Evolutionary conservation across 2,113 vertebrate species (phyloP), one percentile per base, ranked within the genome.

Genomic region (Callospermophilus lateralis): DNA sequence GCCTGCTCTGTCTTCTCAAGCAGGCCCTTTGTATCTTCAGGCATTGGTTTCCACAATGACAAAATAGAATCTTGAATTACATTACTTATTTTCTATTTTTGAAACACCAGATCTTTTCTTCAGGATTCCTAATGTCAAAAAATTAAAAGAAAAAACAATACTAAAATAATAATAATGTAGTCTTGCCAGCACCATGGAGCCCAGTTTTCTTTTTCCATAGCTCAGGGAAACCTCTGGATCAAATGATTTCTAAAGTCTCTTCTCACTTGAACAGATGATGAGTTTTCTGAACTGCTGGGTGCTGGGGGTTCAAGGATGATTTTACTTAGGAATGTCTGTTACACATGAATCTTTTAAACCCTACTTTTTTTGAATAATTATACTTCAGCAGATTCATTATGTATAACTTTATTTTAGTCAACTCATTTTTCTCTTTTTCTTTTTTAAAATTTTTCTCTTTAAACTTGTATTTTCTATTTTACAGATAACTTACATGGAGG

Each of bases 401-500:
- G 55, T 85, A 13, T 68, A 51, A 93, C 6, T 48, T 19, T 55
- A 80, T 61, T 72, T 88, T 45, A 48, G n/a, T 72, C 30, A 72
- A 83, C 45, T 80, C 74, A 63, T 0, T 0, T 93, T 89, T 74
- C 15, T 97, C 58, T 32, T 15, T 45, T 24, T 58, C 20, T 24
- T 24, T 24, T 58, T 20, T 22, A 45, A 45, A 45, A 61, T 61
- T 61, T 63, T 63, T 63, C 13, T 97, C 51, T 32, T 17, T 42
- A 91, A 93, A 86, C 63, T 89, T 84, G 93, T n/a, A 16, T 92
- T 96, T 92, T 95, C 90, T 94, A 67, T 90, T 83, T 89, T 94
- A 61, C 80, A 99, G 99, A 99, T 97, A 98, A 99, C 63, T 91
- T 99, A 28, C 99, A 99, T 0, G 99, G 99, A 70, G 99, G 99